These are phyloP conservation scores for Pterobdella sp. DNA, from an alignment of 2,888 invertebrate species.

Conservation along the genomic window DNA sequence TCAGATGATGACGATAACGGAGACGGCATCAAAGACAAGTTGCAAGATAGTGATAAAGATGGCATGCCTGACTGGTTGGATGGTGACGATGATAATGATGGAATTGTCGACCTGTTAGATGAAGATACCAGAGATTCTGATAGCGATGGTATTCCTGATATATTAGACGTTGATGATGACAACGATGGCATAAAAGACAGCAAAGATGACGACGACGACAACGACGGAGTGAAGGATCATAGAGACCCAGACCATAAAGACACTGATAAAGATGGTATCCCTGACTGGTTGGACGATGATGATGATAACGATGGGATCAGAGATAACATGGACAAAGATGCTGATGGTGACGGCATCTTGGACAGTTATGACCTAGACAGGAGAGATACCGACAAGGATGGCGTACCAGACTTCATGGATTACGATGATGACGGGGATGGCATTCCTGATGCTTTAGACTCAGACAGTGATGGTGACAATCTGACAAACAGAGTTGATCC, in stretches of 20 bases:
- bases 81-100: slow-evolving; percentile 29
- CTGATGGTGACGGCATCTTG: slow-evolving; percentile 30
- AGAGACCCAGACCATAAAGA: slow-evolving; percentile 30
- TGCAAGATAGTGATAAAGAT: slow-evolving; percentile 28
- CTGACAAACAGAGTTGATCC: slow-evolving; percentile 28
- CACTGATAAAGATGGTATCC: slow-evolving; percentile 30
- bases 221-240: slow-evolving; percentile 30
- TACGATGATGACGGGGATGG: slow-evolving; percentile 31
- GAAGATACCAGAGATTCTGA: slow-evolving; percentile 25
- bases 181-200: slow-evolving; percentile 29
- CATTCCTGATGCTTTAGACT: slow-evolving; percentile 24
- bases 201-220: slow-evolving; percentile 29
- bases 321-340: slow-evolving; percentile 28
- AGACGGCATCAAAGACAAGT: slow-evolving; percentile 21
- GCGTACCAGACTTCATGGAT: slow-evolving; percentile 27
- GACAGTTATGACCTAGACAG: slow-evolving; percentile 29
- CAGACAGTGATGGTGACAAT: slow-evolving; percentile 30
- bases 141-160: slow-evolving; percentile 30
- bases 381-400: slow-evolving; percentile 31
- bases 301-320: slow-evolving; percentile 30
- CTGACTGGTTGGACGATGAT: slow-evolving; percentile 29
- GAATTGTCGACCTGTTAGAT: slow-evolving; percentile 23
- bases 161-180: slow-evolving; percentile 27
- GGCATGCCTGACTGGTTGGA: slow-evolving; percentile 31
- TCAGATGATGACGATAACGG: slow-evolving; percentile 28